Conservation (phyloP, 2,888 invertebrate genomes). For the Lithophane socia region DNA sequence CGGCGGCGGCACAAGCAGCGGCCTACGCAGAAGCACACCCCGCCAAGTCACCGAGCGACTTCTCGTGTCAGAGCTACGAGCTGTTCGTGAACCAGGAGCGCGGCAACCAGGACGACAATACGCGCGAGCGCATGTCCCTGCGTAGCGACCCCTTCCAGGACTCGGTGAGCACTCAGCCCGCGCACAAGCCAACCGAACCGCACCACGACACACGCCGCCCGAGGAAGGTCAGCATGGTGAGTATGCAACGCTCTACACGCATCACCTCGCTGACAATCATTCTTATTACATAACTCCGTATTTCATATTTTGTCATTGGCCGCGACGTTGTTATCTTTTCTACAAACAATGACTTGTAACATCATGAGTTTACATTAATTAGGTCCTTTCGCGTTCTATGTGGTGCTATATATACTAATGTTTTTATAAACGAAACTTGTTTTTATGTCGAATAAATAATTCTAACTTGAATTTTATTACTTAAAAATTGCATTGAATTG, state of each 20-base stretch:
- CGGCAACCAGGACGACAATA: slow-evolving; percentile 96
- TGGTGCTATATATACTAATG: slow-evolving; percentile 7
- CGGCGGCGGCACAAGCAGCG: slow-evolving; percentile 92
- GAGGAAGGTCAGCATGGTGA: slow-evolving; percentile 98
- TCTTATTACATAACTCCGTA: slow-evolving; percentile 57
- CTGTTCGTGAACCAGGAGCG: slow-evolving; percentile 97
- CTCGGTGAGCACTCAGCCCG: slow-evolving; percentile 96
- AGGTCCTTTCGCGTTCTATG: slow-evolving; percentile 27
- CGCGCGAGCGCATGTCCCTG: slow-evolving; percentile 97
- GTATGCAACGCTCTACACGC: slow-evolving; percentile 87
- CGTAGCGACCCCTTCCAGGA: slow-evolving; percentile 96
- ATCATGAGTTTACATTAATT: slow-evolving; percentile 7
- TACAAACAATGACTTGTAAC: slow-evolving; percentile 7
- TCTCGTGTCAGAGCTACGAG: slow-evolving; percentile 98
- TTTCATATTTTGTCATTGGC: slow-evolving; percentile 5
- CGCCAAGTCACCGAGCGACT: slow-evolving; percentile 97
- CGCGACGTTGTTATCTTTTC: not conserved
- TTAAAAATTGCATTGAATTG: slow-evolving; percentile 21
- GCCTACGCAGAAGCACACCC: slow-evolving; percentile 91
- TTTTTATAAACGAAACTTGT: slow-evolving; percentile 5
- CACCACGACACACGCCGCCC: slow-evolving; percentile 88
- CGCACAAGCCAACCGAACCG: slow-evolving; percentile 91
- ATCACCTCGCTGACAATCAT: slow-evolving; percentile 83
- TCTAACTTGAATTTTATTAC: slow-evolving; percentile 12
- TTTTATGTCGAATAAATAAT: not conserved